Percentiles rank a stretch among this genome's conserved stretches.
These are phyloP conservation scores for Drosophila atripex DNA, from an alignment of 2,888 invertebrate genomes.

Conservation along the genomic window DNA sequence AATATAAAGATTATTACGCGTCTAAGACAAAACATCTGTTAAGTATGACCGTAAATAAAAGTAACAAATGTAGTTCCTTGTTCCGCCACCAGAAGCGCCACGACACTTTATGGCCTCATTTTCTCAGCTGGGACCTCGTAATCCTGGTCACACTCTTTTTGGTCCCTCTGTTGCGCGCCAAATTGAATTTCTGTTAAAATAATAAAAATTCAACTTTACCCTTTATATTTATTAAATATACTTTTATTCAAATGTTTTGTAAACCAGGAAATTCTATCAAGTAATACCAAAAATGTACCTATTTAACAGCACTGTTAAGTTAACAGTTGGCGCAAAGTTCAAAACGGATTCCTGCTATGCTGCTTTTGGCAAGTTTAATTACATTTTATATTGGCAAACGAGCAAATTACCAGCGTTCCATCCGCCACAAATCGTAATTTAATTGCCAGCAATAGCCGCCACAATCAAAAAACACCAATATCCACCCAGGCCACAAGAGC, in stretches of 20 bases:
- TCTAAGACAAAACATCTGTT: neutral
- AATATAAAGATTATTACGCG: neutral
- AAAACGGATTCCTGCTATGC: neutral
- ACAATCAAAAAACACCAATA: slow-evolving; percentile 33
- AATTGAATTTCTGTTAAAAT: no score
- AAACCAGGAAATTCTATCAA: neutral
- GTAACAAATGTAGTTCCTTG: no score
- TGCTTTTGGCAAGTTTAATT: neutral
- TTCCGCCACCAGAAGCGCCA: no score
- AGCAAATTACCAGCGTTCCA: slow-evolving; percentile 7
- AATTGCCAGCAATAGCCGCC: slow-evolving; percentile 56
- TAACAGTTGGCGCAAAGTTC: slow-evolving; percentile 12
- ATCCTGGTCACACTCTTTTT: no score
- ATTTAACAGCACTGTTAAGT: slow-evolving; percentile 4
- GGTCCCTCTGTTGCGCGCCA: no score
- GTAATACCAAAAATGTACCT: neutral
- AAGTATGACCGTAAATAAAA: neutral
- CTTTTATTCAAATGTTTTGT: no score
- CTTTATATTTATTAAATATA: no score
- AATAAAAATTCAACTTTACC: no score
- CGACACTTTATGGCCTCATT: no score
- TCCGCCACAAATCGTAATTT: slow-evolving; percentile 68
- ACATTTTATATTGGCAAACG: slow-evolving; percentile 8
- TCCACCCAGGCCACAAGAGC: slow-evolving; percentile 17
- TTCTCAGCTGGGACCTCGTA: no score